Evolutionary conservation across 2,113 vertebrate species (phyloP).

Genomic region (Oostethus manadensis): DNA sequence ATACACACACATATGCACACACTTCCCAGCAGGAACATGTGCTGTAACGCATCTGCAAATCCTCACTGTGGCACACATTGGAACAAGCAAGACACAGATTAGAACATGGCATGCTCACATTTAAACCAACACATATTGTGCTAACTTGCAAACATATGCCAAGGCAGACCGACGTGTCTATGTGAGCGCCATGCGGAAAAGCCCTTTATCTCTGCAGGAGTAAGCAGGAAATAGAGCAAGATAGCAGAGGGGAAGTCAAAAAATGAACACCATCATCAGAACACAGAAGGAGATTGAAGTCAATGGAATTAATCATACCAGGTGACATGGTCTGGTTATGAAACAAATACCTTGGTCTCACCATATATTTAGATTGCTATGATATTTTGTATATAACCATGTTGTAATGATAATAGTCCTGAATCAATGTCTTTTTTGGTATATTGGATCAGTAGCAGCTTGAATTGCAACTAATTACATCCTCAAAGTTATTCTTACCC

Average conservation of each 20-base stretch:
- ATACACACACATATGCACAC: constrained; percentile 41
- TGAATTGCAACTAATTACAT: neutral
- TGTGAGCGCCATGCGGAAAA: constrained; percentile 48
- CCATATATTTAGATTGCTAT: no score
- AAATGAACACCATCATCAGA: no score
- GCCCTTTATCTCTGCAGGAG: constrained; percentile 56
- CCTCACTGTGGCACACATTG: constrained; percentile 57
- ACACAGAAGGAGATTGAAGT: no score
- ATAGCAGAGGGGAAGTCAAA: no score
- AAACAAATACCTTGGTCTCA: no score
- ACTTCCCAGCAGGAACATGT: constrained; percentile 68
- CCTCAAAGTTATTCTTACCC: constrained; percentile 15
- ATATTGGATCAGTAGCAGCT: no score
- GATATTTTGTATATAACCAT: no score
- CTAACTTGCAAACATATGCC: constrained; percentile 61
- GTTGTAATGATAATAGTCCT: no score
- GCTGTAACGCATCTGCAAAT: constrained; percentile 62
- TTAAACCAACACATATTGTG: constrained; percentile 61
- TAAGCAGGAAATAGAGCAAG: neutral
- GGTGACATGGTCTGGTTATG: neutral
- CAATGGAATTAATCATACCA: no score
- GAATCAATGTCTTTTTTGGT: neutral
- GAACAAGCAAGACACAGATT: constrained; percentile 62
- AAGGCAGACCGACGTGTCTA: constrained; percentile 44
- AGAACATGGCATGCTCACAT: constrained; percentile 39